Conservation (phyloP, 2,888 invertebrate genomes). For the Sminthurinus aureus region DNA sequence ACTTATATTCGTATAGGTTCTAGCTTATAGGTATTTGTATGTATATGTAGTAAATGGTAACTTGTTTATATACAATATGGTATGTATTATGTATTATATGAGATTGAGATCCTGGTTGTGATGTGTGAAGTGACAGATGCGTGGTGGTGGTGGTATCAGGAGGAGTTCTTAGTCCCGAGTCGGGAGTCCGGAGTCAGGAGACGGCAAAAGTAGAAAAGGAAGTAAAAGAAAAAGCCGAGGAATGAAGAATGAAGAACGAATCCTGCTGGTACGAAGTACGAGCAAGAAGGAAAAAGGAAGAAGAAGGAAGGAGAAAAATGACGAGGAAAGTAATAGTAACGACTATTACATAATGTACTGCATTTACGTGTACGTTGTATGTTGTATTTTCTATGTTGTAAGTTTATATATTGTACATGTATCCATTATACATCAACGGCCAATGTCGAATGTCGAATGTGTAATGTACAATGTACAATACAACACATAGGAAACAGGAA, state of each 20-base stretch:
- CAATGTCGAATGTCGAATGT: not conserved
- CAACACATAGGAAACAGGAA: too few relatives aligned
- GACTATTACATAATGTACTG: too few relatives aligned
- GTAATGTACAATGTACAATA: not conserved
- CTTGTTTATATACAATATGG: not conserved
- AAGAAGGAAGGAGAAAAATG: not conserved
- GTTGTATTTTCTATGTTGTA: too few relatives aligned
- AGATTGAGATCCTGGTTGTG: not conserved
- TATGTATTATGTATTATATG: not conserved
- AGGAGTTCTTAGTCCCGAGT: too few relatives aligned
- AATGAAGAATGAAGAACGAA: not conserved
- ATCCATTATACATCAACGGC: not conserved
- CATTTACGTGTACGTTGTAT: too few relatives aligned
- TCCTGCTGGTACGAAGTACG: not conserved
- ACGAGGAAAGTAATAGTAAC: not conserved
- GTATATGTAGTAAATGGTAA: not conserved
- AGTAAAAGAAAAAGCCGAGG: not conserved
- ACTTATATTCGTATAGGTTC: not conserved
- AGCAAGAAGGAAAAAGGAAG: not conserved
- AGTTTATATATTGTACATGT: not conserved
- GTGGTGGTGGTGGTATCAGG: not conserved
- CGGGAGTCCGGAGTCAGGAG: not conserved
- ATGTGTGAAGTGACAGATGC: constrained; percentile 1
- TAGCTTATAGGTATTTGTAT: not conserved
- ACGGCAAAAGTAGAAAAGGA: not conserved